phyloP scores from a whole-genome alignment of 2,797 vertebrate species.

The Liparis tanakae region DNA sequence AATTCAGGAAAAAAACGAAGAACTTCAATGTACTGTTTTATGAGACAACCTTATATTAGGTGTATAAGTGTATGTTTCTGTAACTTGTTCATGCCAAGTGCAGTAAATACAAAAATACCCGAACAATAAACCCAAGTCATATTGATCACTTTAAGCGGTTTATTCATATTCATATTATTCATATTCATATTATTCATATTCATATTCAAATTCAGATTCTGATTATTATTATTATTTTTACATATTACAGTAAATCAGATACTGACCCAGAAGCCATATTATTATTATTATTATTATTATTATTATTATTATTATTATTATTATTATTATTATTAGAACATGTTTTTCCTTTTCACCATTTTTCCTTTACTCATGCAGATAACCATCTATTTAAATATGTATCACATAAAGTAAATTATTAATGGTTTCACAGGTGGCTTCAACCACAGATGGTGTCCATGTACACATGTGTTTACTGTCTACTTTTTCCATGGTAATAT shows the following conservation, averaged over 20 bases:
- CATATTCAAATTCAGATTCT: no score
- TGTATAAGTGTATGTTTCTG: neutral
- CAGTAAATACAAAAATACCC: neutral
- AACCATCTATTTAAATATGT: neutral
- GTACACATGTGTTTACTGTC: neutral
- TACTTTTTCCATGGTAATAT: neutral
- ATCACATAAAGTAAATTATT: neutral
- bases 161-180: no score
- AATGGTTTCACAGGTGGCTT: neutral
- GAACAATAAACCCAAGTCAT: neutral
- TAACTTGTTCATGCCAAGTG: neutral
- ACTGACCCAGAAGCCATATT: no score
- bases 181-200: no score
- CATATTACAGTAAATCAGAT: no score
- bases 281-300: no score
- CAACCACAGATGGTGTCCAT: neutral
- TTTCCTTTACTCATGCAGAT: neutral
- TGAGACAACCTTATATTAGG: neutral
- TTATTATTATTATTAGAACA: neutral
- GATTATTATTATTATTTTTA: no score
- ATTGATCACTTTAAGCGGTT: neutral
- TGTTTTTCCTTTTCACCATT: neutral
- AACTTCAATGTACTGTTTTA: neutral
- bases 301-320: no score
- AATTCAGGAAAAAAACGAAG: neutral